Conservation (phyloP, 1,140 invertebrate species). For the Eueides isabella region DNA sequence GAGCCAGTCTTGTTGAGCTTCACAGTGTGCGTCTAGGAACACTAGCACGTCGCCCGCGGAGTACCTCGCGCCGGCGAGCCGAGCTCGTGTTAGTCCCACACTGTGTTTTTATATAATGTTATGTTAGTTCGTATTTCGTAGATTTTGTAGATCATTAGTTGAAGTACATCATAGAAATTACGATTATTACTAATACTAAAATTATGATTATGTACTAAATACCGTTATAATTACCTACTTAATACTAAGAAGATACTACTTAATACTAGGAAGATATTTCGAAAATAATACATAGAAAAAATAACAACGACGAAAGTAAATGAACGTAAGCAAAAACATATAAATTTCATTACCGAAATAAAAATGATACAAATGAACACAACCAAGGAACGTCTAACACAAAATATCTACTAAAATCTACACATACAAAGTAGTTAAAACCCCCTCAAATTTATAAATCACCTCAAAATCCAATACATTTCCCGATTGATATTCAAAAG, state of each 20-base stretch:
- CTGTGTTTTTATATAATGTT: slow-evolving; percentile 47
- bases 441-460: slow-evolving; percentile 44
- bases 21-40: slow-evolving; percentile 98
- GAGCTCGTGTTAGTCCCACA: slow-evolving; percentile 68
- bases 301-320: no score
- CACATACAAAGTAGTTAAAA: neutral
- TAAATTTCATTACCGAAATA: no score
- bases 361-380: no score
- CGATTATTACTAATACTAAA: no score
- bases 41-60: slow-evolving; percentile 89
- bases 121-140: neutral
- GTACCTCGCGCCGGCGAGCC: slow-evolving; percentile 87
- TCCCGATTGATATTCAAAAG: slow-evolving; percentile 88
- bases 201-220: no score
- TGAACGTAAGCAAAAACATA: no score
- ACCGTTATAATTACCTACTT: no score
- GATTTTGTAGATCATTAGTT: neutral
- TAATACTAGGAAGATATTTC: neutral
- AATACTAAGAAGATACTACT: no score
- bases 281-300: neutral
- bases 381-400: neutral
- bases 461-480: slow-evolving; percentile 85
- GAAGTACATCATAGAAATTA: neutral
- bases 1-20: slow-evolving; percentile 91
- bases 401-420: slow-evolving; percentile 4